Conservation (phyloP, 2,888 invertebrate genomes). For the Plagiodera versicolora region DNA sequence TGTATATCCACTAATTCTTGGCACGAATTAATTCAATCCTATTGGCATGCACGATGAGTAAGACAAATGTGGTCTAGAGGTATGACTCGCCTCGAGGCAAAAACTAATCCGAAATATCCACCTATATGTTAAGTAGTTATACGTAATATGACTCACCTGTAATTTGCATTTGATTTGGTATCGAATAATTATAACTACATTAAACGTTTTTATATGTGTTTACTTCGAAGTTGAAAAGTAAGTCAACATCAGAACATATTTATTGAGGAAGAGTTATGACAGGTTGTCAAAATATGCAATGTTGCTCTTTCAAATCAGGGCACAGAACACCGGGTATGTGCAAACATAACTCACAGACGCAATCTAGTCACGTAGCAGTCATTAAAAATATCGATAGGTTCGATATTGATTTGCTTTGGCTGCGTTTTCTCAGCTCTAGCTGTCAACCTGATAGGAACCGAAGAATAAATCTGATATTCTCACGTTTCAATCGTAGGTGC, state of each 20-base stretch:
- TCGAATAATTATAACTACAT: too few relatives aligned
- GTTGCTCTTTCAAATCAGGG: background rate
- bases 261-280: too few relatives aligned
- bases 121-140: background rate
- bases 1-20: background rate
- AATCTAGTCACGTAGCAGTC: background rate
- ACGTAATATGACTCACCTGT: background rate
- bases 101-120: background rate
- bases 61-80: slow-evolving; percentile 2
- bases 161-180: background rate
- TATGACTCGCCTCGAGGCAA: background rate
- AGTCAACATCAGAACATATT: too few relatives aligned
- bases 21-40: background rate
- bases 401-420: background rate
- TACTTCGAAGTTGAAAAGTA: too few relatives aligned
- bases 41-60: slow-evolving; percentile 5
- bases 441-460: background rate
- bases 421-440: background rate
- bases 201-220: too few relatives aligned
- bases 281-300: too few relatives aligned
- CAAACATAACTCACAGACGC: background rate
- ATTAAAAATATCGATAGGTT: background rate
- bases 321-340: background rate
- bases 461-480: background rate
- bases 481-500: background rate